Conservation (phyloP, 2,888 invertebrate species). For the Nyleta sp. region DNA sequence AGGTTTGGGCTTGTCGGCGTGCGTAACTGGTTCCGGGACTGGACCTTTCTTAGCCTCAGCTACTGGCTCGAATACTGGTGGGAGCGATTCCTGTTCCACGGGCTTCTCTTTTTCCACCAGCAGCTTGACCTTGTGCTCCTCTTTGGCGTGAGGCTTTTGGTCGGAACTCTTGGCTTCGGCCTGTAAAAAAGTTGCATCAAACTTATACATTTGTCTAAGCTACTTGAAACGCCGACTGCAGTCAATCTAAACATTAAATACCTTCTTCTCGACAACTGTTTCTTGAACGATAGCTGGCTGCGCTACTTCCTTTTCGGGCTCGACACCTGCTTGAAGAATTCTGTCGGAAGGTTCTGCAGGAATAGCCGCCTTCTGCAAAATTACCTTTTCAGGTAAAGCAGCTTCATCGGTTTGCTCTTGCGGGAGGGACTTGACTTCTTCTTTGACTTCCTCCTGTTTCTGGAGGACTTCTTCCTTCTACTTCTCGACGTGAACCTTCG, state of each 20-base stretch:
- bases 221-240: no score
- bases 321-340: not conserved
- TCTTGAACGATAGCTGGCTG: conserved; percentile 51
- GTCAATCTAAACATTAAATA: no score
- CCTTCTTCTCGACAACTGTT: conserved; percentile 49
- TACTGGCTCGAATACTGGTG: conserved; percentile 63
- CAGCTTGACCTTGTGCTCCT: conserved; percentile 69
- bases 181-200: conserved; percentile 8
- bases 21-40: conserved; percentile 23
- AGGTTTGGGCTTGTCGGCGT: conserved; percentile 27
- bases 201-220: no score
- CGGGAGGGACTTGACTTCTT: conserved; percentile 11
- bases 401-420: conserved; percentile 58
- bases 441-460: conserved; percentile 12
- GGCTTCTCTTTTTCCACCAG: conserved; percentile 69
- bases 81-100: conserved; percentile 67
- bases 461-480: not conserved
- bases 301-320: conserved; percentile 18
- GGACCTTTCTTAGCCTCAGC: conserved; percentile 38
- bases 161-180: conserved; percentile 53
- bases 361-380: conserved; percentile 40
- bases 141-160: conserved; percentile 38
- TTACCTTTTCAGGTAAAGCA: conserved; percentile 46
- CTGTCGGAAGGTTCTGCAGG: conserved; percentile 21
- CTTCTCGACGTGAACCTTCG: no score